Base-by-base conservation (phyloP, 2,888 invertebrate species). In the Hemithea aestivaria region DNA sequence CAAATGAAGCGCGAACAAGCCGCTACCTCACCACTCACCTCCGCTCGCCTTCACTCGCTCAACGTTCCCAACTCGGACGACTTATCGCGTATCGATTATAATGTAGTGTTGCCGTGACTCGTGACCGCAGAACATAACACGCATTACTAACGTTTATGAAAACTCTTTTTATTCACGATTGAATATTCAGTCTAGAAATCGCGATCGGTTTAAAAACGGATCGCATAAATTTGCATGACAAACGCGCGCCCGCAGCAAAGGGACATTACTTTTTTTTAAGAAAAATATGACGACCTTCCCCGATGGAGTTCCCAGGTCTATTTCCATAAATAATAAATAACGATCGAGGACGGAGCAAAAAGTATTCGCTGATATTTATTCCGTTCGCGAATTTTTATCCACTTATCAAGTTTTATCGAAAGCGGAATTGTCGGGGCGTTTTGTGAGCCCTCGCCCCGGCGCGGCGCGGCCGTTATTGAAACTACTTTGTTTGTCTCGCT, bases 291-390 rank as follows among this genome's bases (percentile, higher is more conserved):
- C 82, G 77, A 77, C 78, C 79, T 79, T 74, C 73, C 73, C 68
- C 77, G 73, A 66, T 67, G 75, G 79, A 78, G 79, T 75, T 75
- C 66, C 69, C 79, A 77, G 75, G 73, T 80, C 77, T 79, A 84
- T 84, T 82, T 84, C 83, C 83, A 84, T 84, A 83, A 84, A 84
- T 84, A 84, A 83, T 82, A 82, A 83, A 83, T 83, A 83, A 81
- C 78, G 81, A 79, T 77, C 75, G 82, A 64, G 74, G 72, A 71
- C 74, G 66, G 63, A 67, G 73, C 75, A 74, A 70, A 79, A 76
- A 79, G 79, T 80, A 77, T 73, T 77, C 71, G 65, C 51, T 57
- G 71, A 77, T 80, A 77, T 80, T 80, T 82, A 81, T 82, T 81
- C 74, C 68, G 76, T 73, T 69, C 72, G 73, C 72, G 73, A 77